phyloP scores from a whole-genome alignment of 2,888 invertebrate genomes.

The Lochmaea capreae region DNA sequence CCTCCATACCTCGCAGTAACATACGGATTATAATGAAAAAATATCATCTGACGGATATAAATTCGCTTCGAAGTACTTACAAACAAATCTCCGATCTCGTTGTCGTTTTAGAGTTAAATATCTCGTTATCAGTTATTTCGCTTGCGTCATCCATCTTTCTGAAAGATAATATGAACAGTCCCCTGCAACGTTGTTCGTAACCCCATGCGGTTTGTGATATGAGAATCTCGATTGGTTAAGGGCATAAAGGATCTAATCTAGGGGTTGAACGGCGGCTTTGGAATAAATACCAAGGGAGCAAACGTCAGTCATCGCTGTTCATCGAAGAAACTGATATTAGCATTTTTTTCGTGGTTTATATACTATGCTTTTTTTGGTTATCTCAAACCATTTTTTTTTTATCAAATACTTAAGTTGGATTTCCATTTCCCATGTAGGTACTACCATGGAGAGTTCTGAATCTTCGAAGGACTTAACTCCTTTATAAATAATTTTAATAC shows the following conservation, averaged over 20 bases:
- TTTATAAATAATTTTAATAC: too few relatives aligned
- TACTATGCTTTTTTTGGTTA: neutral
- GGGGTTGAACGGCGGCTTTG: constrained; percentile 27
- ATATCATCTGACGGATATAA: neutral
- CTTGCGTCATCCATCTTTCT: constrained; percentile 50
- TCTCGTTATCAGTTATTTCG: constrained; percentile 48
- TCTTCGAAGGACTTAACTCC: too few relatives aligned
- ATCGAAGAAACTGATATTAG: neutral
- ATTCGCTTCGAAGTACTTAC: neutral
- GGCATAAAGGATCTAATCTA: constrained; percentile 39
- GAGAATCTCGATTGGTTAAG: constrained; percentile 52
- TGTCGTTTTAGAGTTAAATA: constrained; percentile 24
- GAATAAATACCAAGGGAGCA: constrained; percentile 15
- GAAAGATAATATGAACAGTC: constrained; percentile 47
- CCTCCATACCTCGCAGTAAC: too few relatives aligned
- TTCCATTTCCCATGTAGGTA: too few relatives aligned
- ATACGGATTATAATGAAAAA: neutral
- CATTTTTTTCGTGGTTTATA: neutral
- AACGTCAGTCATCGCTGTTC: constrained; percentile 17
- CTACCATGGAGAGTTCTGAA: too few relatives aligned
- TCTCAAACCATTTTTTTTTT: neutral
- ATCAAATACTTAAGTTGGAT: neutral
- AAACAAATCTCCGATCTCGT: neutral
- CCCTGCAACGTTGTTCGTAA: constrained; percentile 40
- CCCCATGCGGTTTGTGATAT: constrained; percentile 50